Conservation (phyloP, 2,113 vertebrate species). For the Halichoeres trimaculatus region DNA sequence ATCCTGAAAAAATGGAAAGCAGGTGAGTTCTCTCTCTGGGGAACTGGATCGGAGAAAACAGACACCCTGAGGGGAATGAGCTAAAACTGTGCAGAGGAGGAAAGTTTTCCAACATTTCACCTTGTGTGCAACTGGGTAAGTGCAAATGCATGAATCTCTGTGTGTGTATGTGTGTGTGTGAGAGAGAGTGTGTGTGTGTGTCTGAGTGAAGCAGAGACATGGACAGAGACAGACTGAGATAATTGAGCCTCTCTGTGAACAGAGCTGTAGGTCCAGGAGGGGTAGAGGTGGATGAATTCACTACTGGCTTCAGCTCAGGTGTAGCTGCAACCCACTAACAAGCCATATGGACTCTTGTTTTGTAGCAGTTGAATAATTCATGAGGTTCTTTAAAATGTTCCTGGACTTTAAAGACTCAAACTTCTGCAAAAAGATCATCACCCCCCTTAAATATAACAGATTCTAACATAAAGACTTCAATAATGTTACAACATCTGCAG, state of each 20-base stretch:
- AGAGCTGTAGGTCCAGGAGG: slow-evolving; percentile 48
- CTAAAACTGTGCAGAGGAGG: slow-evolving; percentile 31
- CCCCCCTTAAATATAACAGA: slow-evolving; percentile 2
- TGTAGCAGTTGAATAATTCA: slow-evolving; percentile 36
- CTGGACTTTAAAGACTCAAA: background rate
- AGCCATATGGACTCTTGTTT: slow-evolving; percentile 58
- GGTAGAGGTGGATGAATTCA: slow-evolving; percentile 49
- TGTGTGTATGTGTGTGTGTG: slow-evolving; percentile 14
- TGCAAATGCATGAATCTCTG: background rate
- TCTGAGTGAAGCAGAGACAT: too few relatives aligned
- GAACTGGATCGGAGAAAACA: slow-evolving; percentile 20
- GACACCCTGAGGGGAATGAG: slow-evolving; percentile 42
- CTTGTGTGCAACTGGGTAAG: slow-evolving; percentile 10
- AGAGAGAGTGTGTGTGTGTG: background rate
- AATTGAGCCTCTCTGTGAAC: slow-evolving; percentile 47
- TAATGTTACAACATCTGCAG: background rate
- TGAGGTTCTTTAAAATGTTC: slow-evolving; percentile 4
- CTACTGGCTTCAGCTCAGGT: slow-evolving; percentile 46
- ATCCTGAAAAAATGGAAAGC: slow-evolving; percentile 3
- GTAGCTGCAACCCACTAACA: slow-evolving; percentile 53
- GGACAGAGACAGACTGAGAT: slow-evolving; percentile 8
- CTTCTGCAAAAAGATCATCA: background rate
- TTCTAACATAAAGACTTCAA: background rate
- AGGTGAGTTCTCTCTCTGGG: background rate
- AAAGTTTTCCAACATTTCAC: slow-evolving; percentile 44